Evolutionary conservation across 2,888 invertebrate species (phyloP).

Genomic region (Theretra japonica): DNA sequence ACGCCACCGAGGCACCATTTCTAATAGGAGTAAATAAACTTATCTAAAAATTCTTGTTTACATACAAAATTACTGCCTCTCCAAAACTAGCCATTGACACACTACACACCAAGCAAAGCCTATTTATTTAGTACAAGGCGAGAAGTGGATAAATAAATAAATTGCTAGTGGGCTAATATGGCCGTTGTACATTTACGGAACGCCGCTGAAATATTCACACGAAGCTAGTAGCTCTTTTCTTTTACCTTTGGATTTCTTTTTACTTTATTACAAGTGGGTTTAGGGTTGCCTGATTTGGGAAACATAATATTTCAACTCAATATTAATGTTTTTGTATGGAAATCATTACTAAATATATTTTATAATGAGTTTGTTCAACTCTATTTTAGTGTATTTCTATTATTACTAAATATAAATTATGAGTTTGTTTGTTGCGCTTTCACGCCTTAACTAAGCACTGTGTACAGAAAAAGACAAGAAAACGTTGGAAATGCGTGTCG

Average conservation of each 20-base stretch:
- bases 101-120: background rate
- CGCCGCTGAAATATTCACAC: constrained; percentile 51
- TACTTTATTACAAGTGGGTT: constrained; percentile 15
- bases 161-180: constrained; percentile 47
- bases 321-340: too few species aligned
- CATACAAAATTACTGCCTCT: background rate
- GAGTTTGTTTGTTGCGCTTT: too few species aligned
- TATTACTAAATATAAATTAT: too few species aligned
- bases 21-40: too few species aligned
- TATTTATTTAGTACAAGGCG: constrained; percentile 32
- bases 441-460: too few species aligned
- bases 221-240: constrained; percentile 41
- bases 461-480: too few species aligned
- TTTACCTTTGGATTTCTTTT: constrained; percentile 41
- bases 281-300: constrained; percentile 3
- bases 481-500: too few species aligned
- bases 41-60: background rate
- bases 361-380: too few species aligned
- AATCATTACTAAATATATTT: too few species aligned
- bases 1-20: too few species aligned
- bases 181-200: constrained; percentile 44
- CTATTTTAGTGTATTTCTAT: too few species aligned
- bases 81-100: background rate
- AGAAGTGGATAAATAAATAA: constrained; percentile 46
- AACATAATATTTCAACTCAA: too few species aligned